Base-by-base conservation (phyloP, 2,888 invertebrate species). In the Muscina levida region DNA sequence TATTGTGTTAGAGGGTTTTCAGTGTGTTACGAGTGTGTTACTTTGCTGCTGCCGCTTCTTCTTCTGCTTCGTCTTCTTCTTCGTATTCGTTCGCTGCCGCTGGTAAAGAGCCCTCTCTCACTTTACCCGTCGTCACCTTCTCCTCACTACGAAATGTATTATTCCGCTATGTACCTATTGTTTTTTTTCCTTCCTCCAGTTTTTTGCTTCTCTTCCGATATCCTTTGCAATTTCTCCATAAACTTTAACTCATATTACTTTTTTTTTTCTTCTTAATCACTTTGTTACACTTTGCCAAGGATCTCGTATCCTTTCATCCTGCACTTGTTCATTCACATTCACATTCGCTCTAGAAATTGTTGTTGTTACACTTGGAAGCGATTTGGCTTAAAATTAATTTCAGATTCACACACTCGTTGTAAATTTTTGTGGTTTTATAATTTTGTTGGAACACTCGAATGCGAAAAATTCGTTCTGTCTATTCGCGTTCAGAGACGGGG, bases 91-190 rank as follows among this genome's bases (percentile, higher is more conserved):
- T n/a, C 6, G 15, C 48, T 48, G 6, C 48, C 48, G 15, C 48
- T 15, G 76, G 76, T 67, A 19, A 68, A 67, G 75, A 44, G 71
- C 57, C 74, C 79, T 79, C 75, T 79, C 71, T 70, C 74, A 75
- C 65, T 78, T 53, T 70, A 65, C 39, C 5, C 11, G 15, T 11
- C 1, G 39, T 24, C 56, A 22, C 17, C 46, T 48, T 31, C 31
- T 48, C 15, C 31, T 56, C 57, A 57, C 68, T 31, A 31, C 77
- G 74, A 68, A 75, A 77, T 72, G 81, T 81, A 77, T 77, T 81
- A 81, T 81, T 81, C 81, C 81, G 81, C 81, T 81, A 77, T 81
- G 81, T 81, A 81, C 81, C 81, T 81, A 81, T 81, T 81, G 81
- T 81, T 81, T 81, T 81, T 81, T 81, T 59, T 11, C 15, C 74